Base-by-base conservation (phyloP, 2,888 invertebrate species). In the Drosophila cracens region DNA sequence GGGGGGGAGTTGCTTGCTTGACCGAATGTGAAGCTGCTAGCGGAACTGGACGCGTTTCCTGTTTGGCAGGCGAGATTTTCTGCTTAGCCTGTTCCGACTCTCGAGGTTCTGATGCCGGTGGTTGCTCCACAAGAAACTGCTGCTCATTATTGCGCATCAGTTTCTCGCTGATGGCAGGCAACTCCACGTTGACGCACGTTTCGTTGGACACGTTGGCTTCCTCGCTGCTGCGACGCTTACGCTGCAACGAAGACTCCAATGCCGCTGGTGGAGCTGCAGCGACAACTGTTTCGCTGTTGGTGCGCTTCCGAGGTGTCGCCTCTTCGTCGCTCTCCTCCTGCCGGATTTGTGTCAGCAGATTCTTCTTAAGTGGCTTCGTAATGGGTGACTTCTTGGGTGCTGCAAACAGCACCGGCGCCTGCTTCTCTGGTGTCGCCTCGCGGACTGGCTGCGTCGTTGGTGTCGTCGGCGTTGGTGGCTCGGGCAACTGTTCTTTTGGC, bases 141-240 rank as follows among this genome's bases (percentile, higher is more conserved):
- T 78, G 75, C n/a, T 78, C 70, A 53, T 90, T 81, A 43, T 79
- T 87, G 33, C 82, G 82, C 34, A 82, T 85, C 0, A 79, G 36
- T 38, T 86, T 83, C 38, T 89, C 86, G 59, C 78, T 78, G 3
- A 81, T 70, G n/a, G 79, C 83, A 8, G 87, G 81, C 7, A 68
- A 29, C 4, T 71, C 69, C 25, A 81, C 77, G 16, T 63, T 74
- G 1, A 66, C 63, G 13, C 75, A 80, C 0, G 71, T 10, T 25
- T 74, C 69, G 40, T 77, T 81, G 5, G 63, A 63, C 7, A 79
- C 76, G 18, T 67, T 82, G 34, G 52, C 58, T 21, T 84, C 81
- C 13, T 91, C 92, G 51, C 91, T 92, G 38, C 90, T 92, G 4
- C 91, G 88, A 0, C 92, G 89, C 29, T 92, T 92, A 11, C 92